phyloP scores from a whole-genome alignment of 2,113 vertebrate genomes.

The Sclerurus mexicanus region DNA sequence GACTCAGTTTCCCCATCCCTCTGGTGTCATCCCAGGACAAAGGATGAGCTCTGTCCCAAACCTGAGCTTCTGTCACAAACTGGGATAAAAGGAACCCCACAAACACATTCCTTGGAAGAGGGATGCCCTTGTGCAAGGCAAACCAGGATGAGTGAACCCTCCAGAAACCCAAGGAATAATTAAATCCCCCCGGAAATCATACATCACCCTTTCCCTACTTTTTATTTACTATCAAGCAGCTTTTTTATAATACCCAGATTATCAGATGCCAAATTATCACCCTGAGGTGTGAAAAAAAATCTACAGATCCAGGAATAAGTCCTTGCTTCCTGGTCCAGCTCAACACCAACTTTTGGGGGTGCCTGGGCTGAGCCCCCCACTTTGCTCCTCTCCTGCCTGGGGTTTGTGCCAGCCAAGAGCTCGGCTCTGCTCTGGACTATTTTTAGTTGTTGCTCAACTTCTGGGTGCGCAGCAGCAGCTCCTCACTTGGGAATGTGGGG shows the following conservation, averaged over 20 bases:
- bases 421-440: neutral
- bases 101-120: neutral
- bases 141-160: neutral
- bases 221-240: accelerated
- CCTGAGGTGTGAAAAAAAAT: neutral
- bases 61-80: accelerated
- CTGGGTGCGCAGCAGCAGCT: neutral
- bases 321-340: accelerated
- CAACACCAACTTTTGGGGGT: neutral
- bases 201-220: accelerated
- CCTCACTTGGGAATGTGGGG: accelerated
- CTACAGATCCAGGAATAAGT: neutral
- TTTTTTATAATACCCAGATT: neutral
- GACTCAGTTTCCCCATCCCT: neutral
- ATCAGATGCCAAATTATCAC: neutral
- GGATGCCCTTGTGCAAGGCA: accelerated
- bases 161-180: neutral
- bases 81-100: accelerated
- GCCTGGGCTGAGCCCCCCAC: neutral
- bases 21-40: accelerated
- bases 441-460: neutral
- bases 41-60: neutral
- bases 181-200: accelerated
- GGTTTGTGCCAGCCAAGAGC: neutral
- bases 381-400: neutral